A percentile compares a stretch with the other conserved stretches of the same genome.
phyloP scores from a whole-genome alignment of 2,888 invertebrate genomes.

The Ptychoptera albimana region DNA sequence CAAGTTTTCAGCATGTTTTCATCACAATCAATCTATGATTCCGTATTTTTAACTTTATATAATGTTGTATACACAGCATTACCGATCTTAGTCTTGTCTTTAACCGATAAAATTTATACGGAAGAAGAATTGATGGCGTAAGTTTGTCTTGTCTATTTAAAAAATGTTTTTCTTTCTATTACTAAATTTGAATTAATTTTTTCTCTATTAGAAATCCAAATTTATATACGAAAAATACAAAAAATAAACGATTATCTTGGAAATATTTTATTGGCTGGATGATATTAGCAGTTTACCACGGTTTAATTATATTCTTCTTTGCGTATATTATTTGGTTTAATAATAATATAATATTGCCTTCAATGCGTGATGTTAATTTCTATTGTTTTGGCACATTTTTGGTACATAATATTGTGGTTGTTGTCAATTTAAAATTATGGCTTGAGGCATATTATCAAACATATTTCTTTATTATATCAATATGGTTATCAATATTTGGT shows the following conservation, averaged over 20 bases:
- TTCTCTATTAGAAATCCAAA: slow-evolving; percentile 39
- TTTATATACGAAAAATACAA: slow-evolving; percentile 45
- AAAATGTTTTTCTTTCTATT: not conserved
- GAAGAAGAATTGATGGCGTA: slow-evolving; percentile 36
- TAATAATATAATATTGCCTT: slow-evolving; percentile 33
- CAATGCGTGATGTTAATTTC: slow-evolving; percentile 36
- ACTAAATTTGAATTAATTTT: not conserved
- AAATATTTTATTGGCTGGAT: slow-evolving; percentile 46
- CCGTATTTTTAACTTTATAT: slow-evolving; percentile 56
- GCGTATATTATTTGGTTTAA: slow-evolving; percentile 29
- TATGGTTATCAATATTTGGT: slow-evolving; percentile 36
- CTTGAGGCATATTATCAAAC: slow-evolving; percentile 45
- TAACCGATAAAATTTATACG: slow-evolving; percentile 56
- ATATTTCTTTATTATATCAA: slow-evolving; percentile 32
- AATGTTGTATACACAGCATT: slow-evolving; percentile 61
- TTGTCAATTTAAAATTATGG: slow-evolving; percentile 44
- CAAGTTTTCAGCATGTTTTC: slow-evolving; percentile 39
- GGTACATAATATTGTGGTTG: slow-evolving; percentile 39
- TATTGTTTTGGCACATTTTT: slow-evolving; percentile 43
- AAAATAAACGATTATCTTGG: slow-evolving; percentile 48
- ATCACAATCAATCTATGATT: slow-evolving; percentile 54
- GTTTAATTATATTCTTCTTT: slow-evolving; percentile 42
- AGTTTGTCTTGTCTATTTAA: too few species aligned
- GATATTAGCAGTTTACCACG: slow-evolving; percentile 43
- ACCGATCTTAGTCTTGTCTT: slow-evolving; percentile 55